Base-by-base conservation (phyloP, 2,888 invertebrate genomes). In the Spialia ferax region DNA sequence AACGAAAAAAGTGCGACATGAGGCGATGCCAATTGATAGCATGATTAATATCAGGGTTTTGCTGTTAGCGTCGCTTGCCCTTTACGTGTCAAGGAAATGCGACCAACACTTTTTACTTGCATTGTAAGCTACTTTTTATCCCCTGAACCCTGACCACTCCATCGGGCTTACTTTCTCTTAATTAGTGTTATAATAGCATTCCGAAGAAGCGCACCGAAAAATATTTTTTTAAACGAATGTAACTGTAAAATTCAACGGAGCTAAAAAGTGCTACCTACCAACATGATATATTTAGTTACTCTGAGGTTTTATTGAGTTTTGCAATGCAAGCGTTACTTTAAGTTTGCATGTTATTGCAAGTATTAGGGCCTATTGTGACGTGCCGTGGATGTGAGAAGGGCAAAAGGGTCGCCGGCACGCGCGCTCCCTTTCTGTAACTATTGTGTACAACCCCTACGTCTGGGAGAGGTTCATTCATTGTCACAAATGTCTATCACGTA, bases 131-230 rank as follows among this genome's bases (percentile, higher is more conserved):
- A 52, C 38, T 65, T 65, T 85, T 85, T 85, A 76, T 78, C 70
- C 64, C 69, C 75, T 78, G 71, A 78, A 78, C 20, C 48, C 20
- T 48, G 48, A 10, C 2, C 48, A 81, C 79, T 80, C 74, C 75
- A 79, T 75, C 74, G 77, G 75, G 72, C 76, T 78, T 75, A 85
- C 91, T 91, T 91, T 91, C 90, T 82, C 88, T 85, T 87, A 82
- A 83, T 84, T 83, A 84, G 73, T 77, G 77, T 76, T 70, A 78
- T 73, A 65, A 15, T 57, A 63, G 69, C 64, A 59, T 45, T 45
- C 18, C 45, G 18, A 45, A 45, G 45, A 45, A 45, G 8, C 15
- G 18, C 10, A 18, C 45, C 18, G 18, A 45, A 45, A 45, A 18
- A 18, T 38, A n/a, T 38, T 35, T 10, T 38, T 38, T 8, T 35